phyloP scores from a whole-genome alignment of 2,888 invertebrate genomes.

The Empis livida region DNA sequence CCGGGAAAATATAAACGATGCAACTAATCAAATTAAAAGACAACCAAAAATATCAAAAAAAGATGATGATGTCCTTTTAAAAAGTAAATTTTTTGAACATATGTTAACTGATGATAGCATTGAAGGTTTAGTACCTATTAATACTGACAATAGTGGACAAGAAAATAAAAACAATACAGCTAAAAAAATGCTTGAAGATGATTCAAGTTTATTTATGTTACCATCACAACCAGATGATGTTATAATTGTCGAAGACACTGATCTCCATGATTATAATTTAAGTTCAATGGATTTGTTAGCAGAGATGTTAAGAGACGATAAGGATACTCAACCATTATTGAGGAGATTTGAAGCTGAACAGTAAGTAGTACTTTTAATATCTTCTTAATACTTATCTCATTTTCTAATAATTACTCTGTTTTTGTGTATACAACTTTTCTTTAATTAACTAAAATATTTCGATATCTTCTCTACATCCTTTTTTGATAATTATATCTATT shows the following conservation, averaged over 20 bases:
- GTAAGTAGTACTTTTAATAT: slow-evolving; percentile 4
- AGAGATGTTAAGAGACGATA: slow-evolving; percentile 5
- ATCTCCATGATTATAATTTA: neutral
- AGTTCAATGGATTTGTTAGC: slow-evolving; percentile 4
- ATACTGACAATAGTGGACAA: neutral
- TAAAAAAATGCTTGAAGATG: neutral
- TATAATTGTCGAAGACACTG: slow-evolving; percentile 5
- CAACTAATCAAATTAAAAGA: neutral
- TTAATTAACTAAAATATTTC: too few relatives aligned
- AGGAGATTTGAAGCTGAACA: slow-evolving; percentile 2
- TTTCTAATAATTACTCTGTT: too few relatives aligned
- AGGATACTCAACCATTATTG: slow-evolving; percentile 3
- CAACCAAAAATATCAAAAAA: neutral
- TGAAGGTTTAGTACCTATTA: neutral
- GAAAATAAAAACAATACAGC: neutral
- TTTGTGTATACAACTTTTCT: too few relatives aligned
- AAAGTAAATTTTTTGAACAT: neutral
- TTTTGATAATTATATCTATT: too few relatives aligned
- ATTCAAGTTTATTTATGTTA: slow-evolving; percentile 4
- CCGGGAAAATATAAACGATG: neutral
- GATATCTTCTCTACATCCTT: too few relatives aligned
- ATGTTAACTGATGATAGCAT: neutral
- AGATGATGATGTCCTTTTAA: neutral
- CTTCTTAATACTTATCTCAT: neutral
- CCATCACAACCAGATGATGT: slow-evolving; percentile 8